These are phyloP conservation scores for Amphimedon queenslandica DNA, from an alignment of 37 sponge, comb jelly and placozoan genomes.

Conservation along the genomic window DNA sequence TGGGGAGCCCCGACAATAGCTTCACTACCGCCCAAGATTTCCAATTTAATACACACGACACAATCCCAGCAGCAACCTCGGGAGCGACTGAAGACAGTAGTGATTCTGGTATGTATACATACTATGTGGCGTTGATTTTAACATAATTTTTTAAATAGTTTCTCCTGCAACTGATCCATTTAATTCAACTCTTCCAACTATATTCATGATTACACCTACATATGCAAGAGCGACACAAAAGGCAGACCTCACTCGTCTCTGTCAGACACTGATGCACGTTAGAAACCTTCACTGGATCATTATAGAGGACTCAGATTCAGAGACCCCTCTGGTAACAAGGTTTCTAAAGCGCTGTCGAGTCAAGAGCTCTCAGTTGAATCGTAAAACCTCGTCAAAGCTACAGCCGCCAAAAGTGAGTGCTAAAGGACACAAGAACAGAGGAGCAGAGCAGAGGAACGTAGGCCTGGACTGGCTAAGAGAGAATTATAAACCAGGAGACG, in stretches of 20 bases:
- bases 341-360: neutral
- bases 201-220: neutral
- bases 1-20: too few relatives aligned
- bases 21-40: too few relatives aligned
- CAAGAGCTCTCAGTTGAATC: neutral
- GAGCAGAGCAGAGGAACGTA: conserved; percentile 78
- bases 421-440: conserved; percentile 21
- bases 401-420: neutral
- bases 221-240: conserved; percentile 8
- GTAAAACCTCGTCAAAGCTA: too few relatives aligned
- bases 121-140: too few relatives aligned
- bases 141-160: too few relatives aligned
- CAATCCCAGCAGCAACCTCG: too few relatives aligned
- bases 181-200: neutral
- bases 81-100: too few relatives aligned
- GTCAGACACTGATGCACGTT: conserved; percentile 1
- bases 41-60: too few relatives aligned
- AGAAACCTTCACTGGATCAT: conserved; percentile 10
- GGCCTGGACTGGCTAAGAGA: conserved; percentile 59
- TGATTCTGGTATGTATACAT: too few relatives aligned
- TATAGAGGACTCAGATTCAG: neutral
- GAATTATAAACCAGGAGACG: neutral
- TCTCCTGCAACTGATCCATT: too few relatives aligned
- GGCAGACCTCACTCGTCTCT: conserved; percentile 2
- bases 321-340: neutral